Percentiles rank a stretch among this genome's conserved stretches.
Evolutionary conservation across 2,888 invertebrate species (phyloP).

Genomic region (Xestia rhomboidea): DNA sequence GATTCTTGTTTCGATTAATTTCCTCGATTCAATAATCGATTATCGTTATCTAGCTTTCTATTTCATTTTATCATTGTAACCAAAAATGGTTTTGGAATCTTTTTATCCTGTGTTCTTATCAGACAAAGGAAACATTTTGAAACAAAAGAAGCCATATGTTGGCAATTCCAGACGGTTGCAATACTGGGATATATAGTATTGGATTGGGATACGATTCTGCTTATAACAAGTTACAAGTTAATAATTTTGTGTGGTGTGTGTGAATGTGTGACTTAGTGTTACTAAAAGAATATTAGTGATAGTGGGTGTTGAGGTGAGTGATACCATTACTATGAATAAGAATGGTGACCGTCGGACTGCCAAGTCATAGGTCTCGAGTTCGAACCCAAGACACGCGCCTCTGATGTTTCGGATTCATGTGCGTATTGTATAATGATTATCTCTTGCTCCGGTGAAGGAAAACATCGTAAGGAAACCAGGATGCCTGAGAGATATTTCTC

Average conservation of each 20-base stretch:
- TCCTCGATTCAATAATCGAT: background rate
- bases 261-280: background rate
- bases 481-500: too few relatives aligned
- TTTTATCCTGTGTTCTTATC: slow-evolving; percentile 20
- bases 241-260: background rate
- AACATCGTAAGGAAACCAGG: too few relatives aligned
- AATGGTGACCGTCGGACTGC: too few relatives aligned
- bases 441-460: too few relatives aligned
- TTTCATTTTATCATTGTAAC: background rate
- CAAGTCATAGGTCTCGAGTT: too few relatives aligned
- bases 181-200: background rate
- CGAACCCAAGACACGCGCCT: too few relatives aligned
- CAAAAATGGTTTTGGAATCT: slow-evolving; percentile 5
- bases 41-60: slow-evolving; percentile 16
- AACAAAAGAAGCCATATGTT: slow-evolving; percentile 13
- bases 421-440: too few relatives aligned
- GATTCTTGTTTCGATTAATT: background rate
- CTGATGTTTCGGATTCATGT: too few relatives aligned
- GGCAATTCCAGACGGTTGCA: background rate
- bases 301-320: background rate
- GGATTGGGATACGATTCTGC: background rate
- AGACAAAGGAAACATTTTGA: slow-evolving; percentile 15
- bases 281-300: too few relatives aligned
- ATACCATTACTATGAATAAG: too few relatives aligned
- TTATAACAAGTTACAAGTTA: too few relatives aligned